A percentile compares a stretch with the other conserved stretches of the same genome.
Conservation (phyloP, 2,888 invertebrate genomes). For the Eurytoma californica region DNA sequence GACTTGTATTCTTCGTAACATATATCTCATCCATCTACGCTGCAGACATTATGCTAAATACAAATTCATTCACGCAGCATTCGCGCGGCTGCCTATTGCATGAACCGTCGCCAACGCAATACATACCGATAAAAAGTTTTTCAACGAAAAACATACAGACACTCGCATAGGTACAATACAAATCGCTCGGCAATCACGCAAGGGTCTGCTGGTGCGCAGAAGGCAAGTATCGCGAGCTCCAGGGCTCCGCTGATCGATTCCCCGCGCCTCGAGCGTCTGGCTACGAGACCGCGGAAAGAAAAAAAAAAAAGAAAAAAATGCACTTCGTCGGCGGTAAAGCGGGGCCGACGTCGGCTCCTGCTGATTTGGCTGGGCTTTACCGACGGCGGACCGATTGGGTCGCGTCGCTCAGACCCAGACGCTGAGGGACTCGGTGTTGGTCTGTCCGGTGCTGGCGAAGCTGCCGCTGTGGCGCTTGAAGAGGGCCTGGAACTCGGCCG, state of each 20-base stretch:
- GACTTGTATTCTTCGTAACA: too few relatives aligned
- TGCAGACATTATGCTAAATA: slow-evolving; percentile 34
- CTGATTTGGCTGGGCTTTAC: too few relatives aligned
- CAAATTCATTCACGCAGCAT: slow-evolving; percentile 1
- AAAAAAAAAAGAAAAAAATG: too few relatives aligned
- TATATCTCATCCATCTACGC: slow-evolving; percentile 9
- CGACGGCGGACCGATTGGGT: too few relatives aligned
- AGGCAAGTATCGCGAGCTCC: slow-evolving; percentile 15
- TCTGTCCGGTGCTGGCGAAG: slow-evolving; percentile 61
- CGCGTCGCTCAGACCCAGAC: slow-evolving; percentile 68
- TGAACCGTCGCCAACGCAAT: background rate
- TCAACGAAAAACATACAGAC: slow-evolving; percentile 7
- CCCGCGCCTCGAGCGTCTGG: too few relatives aligned
- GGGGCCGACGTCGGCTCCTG: background rate
- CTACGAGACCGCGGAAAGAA: too few relatives aligned
- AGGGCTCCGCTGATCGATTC: too few relatives aligned
- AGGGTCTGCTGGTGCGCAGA: slow-evolving; percentile 6
- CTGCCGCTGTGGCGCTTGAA: slow-evolving; percentile 69
- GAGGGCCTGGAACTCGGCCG: slow-evolving; percentile 68
- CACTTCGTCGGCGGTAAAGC: background rate
- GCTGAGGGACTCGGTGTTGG: slow-evolving; percentile 69
- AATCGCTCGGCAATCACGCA: background rate
- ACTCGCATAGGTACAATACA: background rate
- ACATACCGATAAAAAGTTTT: background rate
- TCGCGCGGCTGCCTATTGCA: slow-evolving; percentile 3